Evolutionary conservation across 2,113 vertebrate species (phyloP), one percentile per base, ranked within the genome.

Genomic region (Arizona elegans): DNA sequence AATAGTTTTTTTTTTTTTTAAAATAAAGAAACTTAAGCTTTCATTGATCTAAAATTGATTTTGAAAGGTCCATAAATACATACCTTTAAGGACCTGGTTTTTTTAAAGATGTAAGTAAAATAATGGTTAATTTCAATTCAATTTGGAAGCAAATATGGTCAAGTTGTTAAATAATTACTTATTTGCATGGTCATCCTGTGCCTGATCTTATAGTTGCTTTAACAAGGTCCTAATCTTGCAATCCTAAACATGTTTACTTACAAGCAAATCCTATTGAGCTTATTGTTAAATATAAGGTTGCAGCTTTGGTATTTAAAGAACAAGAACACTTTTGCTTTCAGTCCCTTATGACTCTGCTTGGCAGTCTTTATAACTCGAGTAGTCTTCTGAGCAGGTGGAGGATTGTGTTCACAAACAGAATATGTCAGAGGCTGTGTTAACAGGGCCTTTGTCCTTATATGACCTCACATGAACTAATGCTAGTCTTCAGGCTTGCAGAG

Each of bases 391-490:
- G 53, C 56, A 21, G 38, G 89, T 93, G 75, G 75, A 59, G 55
- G 12, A 86, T 29, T 86, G 70, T 59, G 10, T 85, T 92, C 53
- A 89, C 88, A 93, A 86, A 90, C 47, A 93, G n/a, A 93, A 81
- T 54, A 85, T 55, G 56, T 13, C 90, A 95, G 62, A 86, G 55
- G n/a, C 47, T 24, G 58, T 53, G 70, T 33, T 92, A 94, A 88
- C 0, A 0, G 75, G 26, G 65, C 53, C 47, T 65, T 94, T 65
- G 90, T 94, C 92, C 95, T 96, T 90, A 95, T 8, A 17, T 15
- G 53, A 86, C 85, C 81, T 94, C 81, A 54, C 92, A 95, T 93
- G 58, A 94, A 92, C 92, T 86, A 95, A 94, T 91, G 91, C 90
- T 93, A 43, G 19, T 81, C 19, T 81, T 81, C 75, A 81, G 33